Conservation (phyloP, 2,797 vertebrate species). For the Malurus leucopterus region DNA sequence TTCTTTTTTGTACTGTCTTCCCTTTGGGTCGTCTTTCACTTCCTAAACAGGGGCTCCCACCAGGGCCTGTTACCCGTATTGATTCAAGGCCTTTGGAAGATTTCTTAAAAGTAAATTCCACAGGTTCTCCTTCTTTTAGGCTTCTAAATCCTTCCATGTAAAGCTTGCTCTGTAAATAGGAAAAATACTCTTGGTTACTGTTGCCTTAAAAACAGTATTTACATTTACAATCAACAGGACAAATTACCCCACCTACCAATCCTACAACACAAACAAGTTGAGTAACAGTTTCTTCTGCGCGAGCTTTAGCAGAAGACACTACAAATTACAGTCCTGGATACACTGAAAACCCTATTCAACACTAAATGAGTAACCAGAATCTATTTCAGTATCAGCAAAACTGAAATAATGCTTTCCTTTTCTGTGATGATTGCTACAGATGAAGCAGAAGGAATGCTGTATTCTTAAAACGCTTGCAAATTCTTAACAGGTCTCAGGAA, state of each 20-base stretch:
- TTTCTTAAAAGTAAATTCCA: slow-evolving; percentile 87
- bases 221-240: slow-evolving; percentile 41
- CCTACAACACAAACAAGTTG: neutral
- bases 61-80: slow-evolving; percentile 85
- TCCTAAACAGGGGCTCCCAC: slow-evolving; percentile 81
- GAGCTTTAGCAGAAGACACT: neutral
- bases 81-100: slow-evolving; percentile 88
- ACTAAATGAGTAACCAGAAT: neutral
- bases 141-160: slow-evolving; percentile 90
- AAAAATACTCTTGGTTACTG: slow-evolving; percentile 66
- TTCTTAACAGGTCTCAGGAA: neutral
- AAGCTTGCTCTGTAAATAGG: slow-evolving; percentile 82
- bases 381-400: neutral
- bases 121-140: slow-evolving; percentile 85
- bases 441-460: neutral
- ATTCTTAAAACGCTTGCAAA: neutral
- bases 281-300: neutral
- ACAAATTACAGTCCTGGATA: neutral
- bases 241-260: neutral
- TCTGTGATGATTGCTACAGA: neutral
- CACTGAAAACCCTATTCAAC: neutral
- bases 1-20: slow-evolving; percentile 83
- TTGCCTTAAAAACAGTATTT: slow-evolving; percentile 46
- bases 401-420: slow-evolving; percentile 12
- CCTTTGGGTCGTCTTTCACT: slow-evolving; percentile 86